Conservation (phyloP, 2,888 invertebrate species). For the Zhengitettix transpicula region DNA sequence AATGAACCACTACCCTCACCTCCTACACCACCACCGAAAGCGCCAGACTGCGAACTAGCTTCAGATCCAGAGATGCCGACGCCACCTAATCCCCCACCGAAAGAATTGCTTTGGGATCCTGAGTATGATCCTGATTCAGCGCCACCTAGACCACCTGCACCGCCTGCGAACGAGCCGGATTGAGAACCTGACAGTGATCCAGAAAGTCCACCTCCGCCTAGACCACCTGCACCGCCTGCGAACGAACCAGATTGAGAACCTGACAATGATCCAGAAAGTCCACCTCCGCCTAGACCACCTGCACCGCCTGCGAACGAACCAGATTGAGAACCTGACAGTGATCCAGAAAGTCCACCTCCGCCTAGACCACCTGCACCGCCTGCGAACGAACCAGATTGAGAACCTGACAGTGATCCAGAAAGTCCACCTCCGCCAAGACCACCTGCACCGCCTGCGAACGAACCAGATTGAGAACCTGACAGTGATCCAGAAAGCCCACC, state of each 20-base stretch:
- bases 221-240: not conserved
- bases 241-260: not conserved
- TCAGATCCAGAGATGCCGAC: not conserved
- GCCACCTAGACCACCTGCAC: not conserved
- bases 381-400: not conserved
- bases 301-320: not conserved
- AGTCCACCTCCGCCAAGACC: not conserved
- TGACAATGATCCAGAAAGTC: not conserved
- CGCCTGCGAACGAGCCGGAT: not conserved
- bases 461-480: not conserved
- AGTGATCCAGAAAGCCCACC: not conserved
- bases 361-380: not conserved
- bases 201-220: not conserved
- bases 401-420: not conserved
- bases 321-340: not conserved
- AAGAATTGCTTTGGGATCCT: not conserved
- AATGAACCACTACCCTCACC: not conserved
- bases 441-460: not conserved
- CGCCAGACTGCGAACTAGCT: not conserved
- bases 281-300: not conserved
- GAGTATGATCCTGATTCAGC: not conserved
- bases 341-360: not conserved
- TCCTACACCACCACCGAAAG: not conserved
- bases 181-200: not conserved
- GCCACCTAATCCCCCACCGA: not conserved